Base-by-base conservation (phyloP, 2,888 invertebrate genomes). In the Subacronicta megacephala region DNA sequence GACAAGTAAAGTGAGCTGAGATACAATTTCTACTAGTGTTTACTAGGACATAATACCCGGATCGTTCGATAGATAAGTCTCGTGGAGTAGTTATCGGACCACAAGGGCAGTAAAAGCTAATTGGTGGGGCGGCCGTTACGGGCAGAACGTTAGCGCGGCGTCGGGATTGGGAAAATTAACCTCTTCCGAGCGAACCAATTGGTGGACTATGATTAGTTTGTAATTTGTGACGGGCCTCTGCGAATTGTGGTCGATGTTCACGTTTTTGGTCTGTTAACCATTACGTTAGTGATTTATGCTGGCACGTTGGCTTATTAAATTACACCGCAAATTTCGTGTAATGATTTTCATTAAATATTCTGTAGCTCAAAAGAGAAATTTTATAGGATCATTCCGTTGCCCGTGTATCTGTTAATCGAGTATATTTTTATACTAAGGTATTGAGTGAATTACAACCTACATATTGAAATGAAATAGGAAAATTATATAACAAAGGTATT, bases 21-120 rank as follows among this genome's bases (percentile, higher is more conserved):
- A 76, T 72, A 78, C 72, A 74, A 76, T 82, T 80, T 72, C 69
- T 72, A 74, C 62, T 60, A 72, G 68, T 86, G 85, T 86, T 88
- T 87, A 88, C 87, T 80, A 80, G 79, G 77, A 78, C 81, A 81
- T 87, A 88, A 89, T 84, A 81, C 78, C 72, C 77, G 81, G 87
- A 80, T 82, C 83, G 84, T 77, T 81, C 85, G 84, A 88, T 85
- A 90, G 90, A 90, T 90, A 91, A 89, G 88, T 89, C 88, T 85
- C 80, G 81, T 62, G 77, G 85, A 85, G 85, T 85, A 90, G 89
- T 89, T 91, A 92, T 90, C 90, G 88, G 86, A 87, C 88, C 90
- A 85, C 88, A 89, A 89, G 88, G 85, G 90, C 83, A 90, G 90
- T 92, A 90, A 92, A 91, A 89, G 92, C 91, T 93, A 92, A 92